Evolutionary conservation across 2,888 invertebrate genomes (phyloP), one percentile per base, ranked within the genome.

Genomic region (Archaeoteleia sp.): DNA sequence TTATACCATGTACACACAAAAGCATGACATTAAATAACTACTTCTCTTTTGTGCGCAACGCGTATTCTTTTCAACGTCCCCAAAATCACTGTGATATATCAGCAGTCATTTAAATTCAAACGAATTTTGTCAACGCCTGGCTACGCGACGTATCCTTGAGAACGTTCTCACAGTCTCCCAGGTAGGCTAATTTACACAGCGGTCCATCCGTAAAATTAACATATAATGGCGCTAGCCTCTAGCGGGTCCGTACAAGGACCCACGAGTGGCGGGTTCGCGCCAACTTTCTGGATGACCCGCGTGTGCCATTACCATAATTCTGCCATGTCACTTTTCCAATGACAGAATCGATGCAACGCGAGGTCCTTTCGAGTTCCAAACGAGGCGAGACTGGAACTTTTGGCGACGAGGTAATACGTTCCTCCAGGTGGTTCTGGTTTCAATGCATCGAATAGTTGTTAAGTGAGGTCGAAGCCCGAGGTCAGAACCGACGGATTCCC

Each of bases 201-300:
- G 70, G 68, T 55, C 69, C 73, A 74, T 77, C 74, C 74, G 74
- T 74, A 70, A 75, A 75, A 78, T 78, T 78, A 78, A 73, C 78
- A 79, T 78, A 79, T 76, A 79, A 79, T 75, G 75, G 74, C 75
- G 71, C 72, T 73, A 74, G 68, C 65, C 73, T 69, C 70, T 65
- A 65, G 68, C 49, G 32, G 48, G 37, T 32, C 54, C 48, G 65
- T 62, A 40, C 37, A 54, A 67, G 60, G 20, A 20, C 20, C 20
- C 5, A 20, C 20, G 20, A 20, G 20, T 5, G 20, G 3, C 20
- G 20, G 53, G 55, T 48, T 71, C 49, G 57, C 48, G 23, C 49
- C 63, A 65, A 65, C 35, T 57, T 57, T 51, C 51, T 37, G 14
- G 43, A 2, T 34, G 55, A 45, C 34, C 43, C 54, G 45, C 37